Conservation (phyloP, 2,888 invertebrate species). For the Elegia similella region DNA sequence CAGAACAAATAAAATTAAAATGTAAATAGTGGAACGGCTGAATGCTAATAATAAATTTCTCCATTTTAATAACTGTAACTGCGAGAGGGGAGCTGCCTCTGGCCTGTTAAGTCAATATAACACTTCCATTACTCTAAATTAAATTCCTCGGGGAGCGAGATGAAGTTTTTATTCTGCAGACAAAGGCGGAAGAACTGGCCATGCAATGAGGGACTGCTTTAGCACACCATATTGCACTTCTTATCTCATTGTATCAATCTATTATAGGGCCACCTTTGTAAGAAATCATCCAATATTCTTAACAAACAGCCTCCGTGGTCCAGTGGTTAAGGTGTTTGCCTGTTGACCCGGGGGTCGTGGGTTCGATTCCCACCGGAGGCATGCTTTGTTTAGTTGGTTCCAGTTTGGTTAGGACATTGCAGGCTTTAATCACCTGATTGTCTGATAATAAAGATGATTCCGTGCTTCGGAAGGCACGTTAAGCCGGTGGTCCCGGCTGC, state of each 20-base stretch:
- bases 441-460: no score
- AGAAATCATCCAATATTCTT: neutral
- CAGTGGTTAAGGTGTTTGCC: no score
- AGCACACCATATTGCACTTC: slow-evolving; percentile 31
- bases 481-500: no score
- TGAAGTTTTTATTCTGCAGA: slow-evolving; percentile 77
- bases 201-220: slow-evolving; percentile 40
- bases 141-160: slow-evolving; percentile 80
- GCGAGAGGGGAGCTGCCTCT: slow-evolving; percentile 70
- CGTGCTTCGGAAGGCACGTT: no score
- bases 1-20: slow-evolving; percentile 81
- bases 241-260: slow-evolving; percentile 28
- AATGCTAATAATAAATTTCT: slow-evolving; percentile 81
- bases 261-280: neutral
- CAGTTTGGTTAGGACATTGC: no score
- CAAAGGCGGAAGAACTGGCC: slow-evolving; percentile 63
- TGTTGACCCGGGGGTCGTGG: no score
- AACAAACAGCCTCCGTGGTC: no score
- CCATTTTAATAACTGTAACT: slow-evolving; percentile 82
- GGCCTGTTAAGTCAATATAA: slow-evolving; percentile 82
- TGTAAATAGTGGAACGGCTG: slow-evolving; percentile 77
- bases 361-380: no score
- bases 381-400: no score
- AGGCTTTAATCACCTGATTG: no score
- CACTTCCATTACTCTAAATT: slow-evolving; percentile 82